Conservation (phyloP, 2,113 vertebrate genomes). For the Dicrurus megarhynchus region DNA sequence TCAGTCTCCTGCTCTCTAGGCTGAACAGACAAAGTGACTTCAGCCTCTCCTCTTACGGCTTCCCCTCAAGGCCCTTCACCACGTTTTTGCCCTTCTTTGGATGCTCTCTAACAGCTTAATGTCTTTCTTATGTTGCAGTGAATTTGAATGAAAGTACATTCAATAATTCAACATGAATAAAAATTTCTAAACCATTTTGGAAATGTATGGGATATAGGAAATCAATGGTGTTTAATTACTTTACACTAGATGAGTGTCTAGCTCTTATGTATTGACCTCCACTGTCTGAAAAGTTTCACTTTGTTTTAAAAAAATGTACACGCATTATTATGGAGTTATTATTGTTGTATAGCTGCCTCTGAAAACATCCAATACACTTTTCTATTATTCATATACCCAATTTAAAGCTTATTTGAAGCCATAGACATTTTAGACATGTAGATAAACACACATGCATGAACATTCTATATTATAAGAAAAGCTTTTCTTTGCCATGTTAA, state of each 20-base stretch:
- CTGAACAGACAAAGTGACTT: neutral
- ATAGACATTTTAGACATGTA: neutral
- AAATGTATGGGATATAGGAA: neutral
- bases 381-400: neutral
- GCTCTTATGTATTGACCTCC: neutral
- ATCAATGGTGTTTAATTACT: neutral
- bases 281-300: neutral
- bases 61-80: neutral
- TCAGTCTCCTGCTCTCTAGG: neutral
- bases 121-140: neutral
- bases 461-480: neutral
- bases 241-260: neutral
- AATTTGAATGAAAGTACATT: neutral
- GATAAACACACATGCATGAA: neutral
- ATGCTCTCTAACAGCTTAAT: neutral
- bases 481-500: neutral
- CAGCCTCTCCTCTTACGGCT: fast-evolving
- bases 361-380: neutral
- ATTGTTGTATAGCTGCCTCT: neutral
- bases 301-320: neutral
- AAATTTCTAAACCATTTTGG: neutral
- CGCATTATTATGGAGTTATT: neutral
- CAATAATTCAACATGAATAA: neutral
- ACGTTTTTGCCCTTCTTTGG: neutral
- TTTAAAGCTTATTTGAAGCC: neutral